A percentile compares a stretch with the other conserved stretches of the same genome.
phyloP scores from a whole-genome alignment of 2,888 invertebrate species.

The Limenitis camilla region DNA sequence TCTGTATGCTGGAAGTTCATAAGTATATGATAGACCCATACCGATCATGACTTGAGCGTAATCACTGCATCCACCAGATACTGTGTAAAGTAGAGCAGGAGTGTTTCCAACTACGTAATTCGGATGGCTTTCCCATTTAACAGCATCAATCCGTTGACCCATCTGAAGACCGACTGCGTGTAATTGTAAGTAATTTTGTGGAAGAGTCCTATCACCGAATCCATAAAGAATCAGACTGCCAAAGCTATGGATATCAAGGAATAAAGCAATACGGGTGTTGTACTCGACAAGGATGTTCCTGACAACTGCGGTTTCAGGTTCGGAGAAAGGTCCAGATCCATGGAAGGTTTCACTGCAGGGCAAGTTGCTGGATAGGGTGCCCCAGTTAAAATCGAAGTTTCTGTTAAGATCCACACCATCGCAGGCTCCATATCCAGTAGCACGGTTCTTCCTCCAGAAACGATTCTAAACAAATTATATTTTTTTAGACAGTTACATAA shows the following conservation, averaged over 20 bases:
- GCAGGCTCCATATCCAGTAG: slow-evolving; percentile 58
- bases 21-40: slow-evolving; percentile 35
- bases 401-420: slow-evolving; percentile 83
- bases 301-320: slow-evolving; percentile 76
- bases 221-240: slow-evolving; percentile 75
- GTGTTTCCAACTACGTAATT: slow-evolving; percentile 68
- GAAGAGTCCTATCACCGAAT: slow-evolving; percentile 53
- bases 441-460: slow-evolving; percentile 81
- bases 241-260: slow-evolving; percentile 83
- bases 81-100: slow-evolving; percentile 68
- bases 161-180: slow-evolving; percentile 51
- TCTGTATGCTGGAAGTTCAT: slow-evolving; percentile 70
- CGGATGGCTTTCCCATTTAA: slow-evolving; percentile 54
- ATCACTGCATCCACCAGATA: slow-evolving; percentile 78
- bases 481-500: too few species aligned
- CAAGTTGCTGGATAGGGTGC: slow-evolving; percentile 56
- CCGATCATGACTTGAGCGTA: slow-evolving; percentile 40
- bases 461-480: slow-evolving; percentile 48
- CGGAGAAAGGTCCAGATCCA: slow-evolving; percentile 78
- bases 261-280: slow-evolving; percentile 71
- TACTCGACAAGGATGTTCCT: slow-evolving; percentile 70
- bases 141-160: slow-evolving; percentile 58
- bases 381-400: slow-evolving; percentile 83
- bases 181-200: slow-evolving; percentile 61
- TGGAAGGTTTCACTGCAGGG: slow-evolving; percentile 78